phyloP scores from a whole-genome alignment of 2,113 vertebrate species.

The Passerina amoena region DNA sequence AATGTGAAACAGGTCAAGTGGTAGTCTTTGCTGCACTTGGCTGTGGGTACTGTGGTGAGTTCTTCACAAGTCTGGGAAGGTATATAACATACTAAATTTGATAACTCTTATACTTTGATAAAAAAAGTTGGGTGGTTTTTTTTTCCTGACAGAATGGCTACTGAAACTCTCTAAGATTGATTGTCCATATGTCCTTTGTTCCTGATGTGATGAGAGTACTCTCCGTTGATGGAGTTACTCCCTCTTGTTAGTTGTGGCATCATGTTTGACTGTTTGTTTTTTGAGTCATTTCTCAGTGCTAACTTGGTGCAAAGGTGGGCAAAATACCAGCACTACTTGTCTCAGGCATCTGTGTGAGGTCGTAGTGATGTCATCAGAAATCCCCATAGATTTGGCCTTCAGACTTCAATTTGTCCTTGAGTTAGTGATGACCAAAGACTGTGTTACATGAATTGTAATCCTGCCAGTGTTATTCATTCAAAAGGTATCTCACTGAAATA shows the following conservation, averaged over 20 bases:
- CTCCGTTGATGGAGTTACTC: neutral
- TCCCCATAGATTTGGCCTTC: neutral
- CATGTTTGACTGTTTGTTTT: neutral
- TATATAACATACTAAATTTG: neutral
- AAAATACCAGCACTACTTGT: neutral
- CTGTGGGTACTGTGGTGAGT: neutral
- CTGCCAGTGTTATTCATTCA: neutral
- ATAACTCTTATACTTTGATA: neutral
- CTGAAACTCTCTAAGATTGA: neutral
- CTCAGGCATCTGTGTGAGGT: neutral
- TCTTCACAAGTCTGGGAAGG: neutral
- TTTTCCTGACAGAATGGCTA: neutral
- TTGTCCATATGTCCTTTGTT: neutral
- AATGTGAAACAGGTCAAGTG: neutral
- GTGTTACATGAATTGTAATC: neutral
- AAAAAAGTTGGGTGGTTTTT: neutral
- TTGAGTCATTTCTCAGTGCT: neutral
- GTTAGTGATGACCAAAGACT: neutral
- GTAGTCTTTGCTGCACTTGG: neutral
- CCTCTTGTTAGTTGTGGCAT: neutral
- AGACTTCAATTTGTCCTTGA: neutral
- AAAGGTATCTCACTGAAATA: neutral
- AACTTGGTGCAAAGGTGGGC: neutral
- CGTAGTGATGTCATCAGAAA: neutral
- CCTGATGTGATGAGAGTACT: neutral